These are phyloP conservation scores for Polia nebulosa DNA, from an alignment of 2,888 invertebrate genomes.

Conservation along the genomic window DNA sequence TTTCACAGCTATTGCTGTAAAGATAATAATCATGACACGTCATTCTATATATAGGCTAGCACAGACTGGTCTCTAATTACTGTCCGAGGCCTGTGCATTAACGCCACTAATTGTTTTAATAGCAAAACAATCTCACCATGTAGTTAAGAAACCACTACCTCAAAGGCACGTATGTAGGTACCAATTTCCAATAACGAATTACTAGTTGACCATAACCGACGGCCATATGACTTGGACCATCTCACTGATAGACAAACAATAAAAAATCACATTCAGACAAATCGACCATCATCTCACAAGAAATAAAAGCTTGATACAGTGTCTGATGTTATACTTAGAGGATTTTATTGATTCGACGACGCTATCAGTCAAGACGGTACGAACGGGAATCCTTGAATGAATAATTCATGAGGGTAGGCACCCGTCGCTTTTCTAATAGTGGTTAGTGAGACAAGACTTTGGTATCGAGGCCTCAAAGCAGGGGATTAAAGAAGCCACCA, in stretches of 20 bases:
- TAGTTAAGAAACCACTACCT: background rate
- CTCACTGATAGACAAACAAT: slow-evolving; percentile 53
- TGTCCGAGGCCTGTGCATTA: background rate
- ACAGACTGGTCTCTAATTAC: background rate
- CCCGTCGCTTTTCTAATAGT: slow-evolving; percentile 76
- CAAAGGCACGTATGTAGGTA: background rate
- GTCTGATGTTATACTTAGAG: slow-evolving; percentile 72
- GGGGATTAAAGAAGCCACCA: slow-evolving; percentile 64
- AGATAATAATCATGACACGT: slow-evolving; percentile 4
- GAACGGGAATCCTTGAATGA: slow-evolving; percentile 75
- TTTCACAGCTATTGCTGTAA: background rate
- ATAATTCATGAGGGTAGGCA: slow-evolving; percentile 76
- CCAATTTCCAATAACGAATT: slow-evolving; percentile 12
- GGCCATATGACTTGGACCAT: slow-evolving; percentile 22
- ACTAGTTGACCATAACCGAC: slow-evolving; percentile 20
- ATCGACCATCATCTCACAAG: slow-evolving; percentile 55
- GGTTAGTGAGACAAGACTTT: slow-evolving; percentile 75
- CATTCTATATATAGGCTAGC: background rate
- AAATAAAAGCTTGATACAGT: slow-evolving; percentile 69
- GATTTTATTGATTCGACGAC: slow-evolving; percentile 77
- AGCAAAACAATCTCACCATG: background rate
- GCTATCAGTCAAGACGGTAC: slow-evolving; percentile 76
- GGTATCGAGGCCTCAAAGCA: slow-evolving; percentile 61
- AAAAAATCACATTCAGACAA: slow-evolving; percentile 62
- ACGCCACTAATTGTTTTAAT: background rate